Base-by-base conservation (phyloP, 2,888 invertebrate species). In the Drosophila demipolita region DNA sequence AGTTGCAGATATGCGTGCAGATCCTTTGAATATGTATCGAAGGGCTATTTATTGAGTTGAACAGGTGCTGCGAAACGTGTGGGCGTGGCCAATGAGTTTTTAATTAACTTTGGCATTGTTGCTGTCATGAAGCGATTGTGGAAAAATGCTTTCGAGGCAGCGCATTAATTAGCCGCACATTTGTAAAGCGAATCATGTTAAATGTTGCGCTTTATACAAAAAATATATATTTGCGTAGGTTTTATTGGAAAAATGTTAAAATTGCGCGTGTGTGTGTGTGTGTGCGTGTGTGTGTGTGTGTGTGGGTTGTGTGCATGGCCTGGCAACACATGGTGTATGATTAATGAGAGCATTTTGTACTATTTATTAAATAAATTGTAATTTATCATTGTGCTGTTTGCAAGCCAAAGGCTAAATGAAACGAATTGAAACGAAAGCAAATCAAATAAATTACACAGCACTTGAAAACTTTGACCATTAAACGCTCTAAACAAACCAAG, bases 301-400 rank as follows among this genome's bases (percentile, higher is more conserved):
- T n/a, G n/a, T n/a, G n/a, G n/a, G n/a, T n/a, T n/a, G n/a, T n/a
- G 26, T 35, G 36, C n/a, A 36, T 53, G 20, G 5, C 50, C 7
- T 23, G 38, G 75, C 73, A 82, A 59, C 89, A 86, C 89, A 89
- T 86, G 85, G 90, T 85, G 85, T 82, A 84, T 89, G 85, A 89
- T 87, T 87, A 78, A 86, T 86, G 82, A 45, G 62, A 52, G 63
- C 35, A 66, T 69, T 84, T 77, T 73, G 73, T 59, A 78, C 67
- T 76, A 84, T 82, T 84, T 82, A 84, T 78, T 84, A 83, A 84
- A 84, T 87, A 78, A 84, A 89, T 82, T 84, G 82, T 75, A 78
- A 85, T 85, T 89, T 87, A 89, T 85, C 80, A 89, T 77, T 62
- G 55, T 9, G 42, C 48, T 49, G 53, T 65, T 65, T 65, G 52